These are phyloP conservation scores for Apteryx owenii DNA, from an alignment of 2,113 vertebrate species.

Conservation along the genomic window DNA sequence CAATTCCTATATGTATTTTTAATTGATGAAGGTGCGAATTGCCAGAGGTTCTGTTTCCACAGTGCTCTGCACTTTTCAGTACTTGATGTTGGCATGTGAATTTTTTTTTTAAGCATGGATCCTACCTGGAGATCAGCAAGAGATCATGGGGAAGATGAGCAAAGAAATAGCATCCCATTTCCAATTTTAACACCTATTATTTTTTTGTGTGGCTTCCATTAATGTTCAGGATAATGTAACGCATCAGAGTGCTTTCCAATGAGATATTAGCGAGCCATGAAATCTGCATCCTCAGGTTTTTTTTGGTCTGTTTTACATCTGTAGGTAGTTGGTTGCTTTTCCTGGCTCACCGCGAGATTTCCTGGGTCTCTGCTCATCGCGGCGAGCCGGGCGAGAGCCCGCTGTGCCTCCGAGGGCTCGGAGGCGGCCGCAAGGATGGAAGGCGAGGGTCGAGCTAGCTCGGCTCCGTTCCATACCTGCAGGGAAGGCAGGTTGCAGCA, in stretches of 20 bases:
- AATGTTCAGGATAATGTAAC: neutral
- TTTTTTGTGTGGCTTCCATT: neutral
- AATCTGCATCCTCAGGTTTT: neutral
- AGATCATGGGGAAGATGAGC: neutral
- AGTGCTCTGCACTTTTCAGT: neutral
- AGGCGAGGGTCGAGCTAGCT: neutral
- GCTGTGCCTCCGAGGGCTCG: neutral
- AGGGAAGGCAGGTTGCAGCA: neutral
- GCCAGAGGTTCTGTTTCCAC: neutral
- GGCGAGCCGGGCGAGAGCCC: neutral
- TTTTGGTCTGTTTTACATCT: neutral
- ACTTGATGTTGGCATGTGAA: neutral
- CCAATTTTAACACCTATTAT: neutral
- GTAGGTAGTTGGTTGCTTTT: neutral
- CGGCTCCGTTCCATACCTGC: neutral
- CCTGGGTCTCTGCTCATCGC: neutral
- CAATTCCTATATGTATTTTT: neutral
- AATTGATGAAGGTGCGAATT: neutral
- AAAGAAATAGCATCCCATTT: neutral
- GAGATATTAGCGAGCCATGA: neutral
- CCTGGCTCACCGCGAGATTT: rapidly evolving
- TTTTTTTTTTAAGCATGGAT: neutral
- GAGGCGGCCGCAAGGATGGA: neutral
- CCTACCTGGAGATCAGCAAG: neutral
- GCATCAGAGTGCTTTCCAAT: neutral